Conservation (phyloP, 2,888 invertebrate genomes). For the Acrobasis repandana region DNA sequence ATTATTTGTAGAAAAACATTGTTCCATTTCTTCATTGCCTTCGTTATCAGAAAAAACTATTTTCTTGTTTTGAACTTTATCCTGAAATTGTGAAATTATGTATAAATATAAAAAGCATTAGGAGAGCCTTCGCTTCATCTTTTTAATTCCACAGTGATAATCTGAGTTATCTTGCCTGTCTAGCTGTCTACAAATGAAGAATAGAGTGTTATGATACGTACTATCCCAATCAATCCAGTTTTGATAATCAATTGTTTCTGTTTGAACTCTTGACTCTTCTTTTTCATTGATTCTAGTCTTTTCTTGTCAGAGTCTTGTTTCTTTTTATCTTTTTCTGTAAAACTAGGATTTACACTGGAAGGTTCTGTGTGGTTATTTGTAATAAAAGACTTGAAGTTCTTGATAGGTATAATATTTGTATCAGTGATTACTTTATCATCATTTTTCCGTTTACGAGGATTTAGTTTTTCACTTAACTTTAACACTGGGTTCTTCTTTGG, state of each 20-base stretch:
- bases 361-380: not conserved
- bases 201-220: conserved; percentile 58
- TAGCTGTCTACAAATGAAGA: too few species aligned
- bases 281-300: conserved; percentile 85
- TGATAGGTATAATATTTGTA: conserved; percentile 1
- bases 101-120: too few species aligned
- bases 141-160: too few species aligned
- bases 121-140: too few species aligned
- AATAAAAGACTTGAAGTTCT: not conserved
- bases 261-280: conserved; percentile 85
- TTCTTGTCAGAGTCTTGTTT: conserved; percentile 83
- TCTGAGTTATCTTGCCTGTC: too few species aligned
- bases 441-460: conserved; percentile 68
- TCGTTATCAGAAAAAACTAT: conserved; percentile 84
- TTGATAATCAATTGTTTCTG: conserved; percentile 85
- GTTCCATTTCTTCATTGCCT: conserved; percentile 35
- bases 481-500: conserved; percentile 43
- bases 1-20: conserved; percentile 28
- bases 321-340: conserved; percentile 43
- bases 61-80: conserved; percentile 81
- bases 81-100: conserved; percentile 59
- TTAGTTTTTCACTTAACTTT: conserved; percentile 55
- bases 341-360: conserved; percentile 1
- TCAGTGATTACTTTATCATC: conserved; percentile 27
- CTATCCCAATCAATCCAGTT: conserved; percentile 84